Evolutionary conservation across 2,113 vertebrate species (phyloP), one percentile per base, ranked within the genome.

Genomic region (Myodes glareolus): DNA sequence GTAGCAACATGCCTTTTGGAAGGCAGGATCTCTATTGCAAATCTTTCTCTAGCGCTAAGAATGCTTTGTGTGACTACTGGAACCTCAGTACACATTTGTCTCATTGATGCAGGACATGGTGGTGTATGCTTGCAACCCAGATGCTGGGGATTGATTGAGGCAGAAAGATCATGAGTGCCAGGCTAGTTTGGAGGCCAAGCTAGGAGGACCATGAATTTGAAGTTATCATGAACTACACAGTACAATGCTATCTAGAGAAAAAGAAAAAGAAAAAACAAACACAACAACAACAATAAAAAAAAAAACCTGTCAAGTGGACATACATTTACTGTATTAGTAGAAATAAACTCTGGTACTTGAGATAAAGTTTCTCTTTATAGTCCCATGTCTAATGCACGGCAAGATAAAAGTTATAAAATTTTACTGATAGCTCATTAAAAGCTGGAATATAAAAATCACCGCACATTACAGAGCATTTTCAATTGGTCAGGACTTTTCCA

Each of bases 271-370:
- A 29, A 2, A 63, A 45, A 58, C 7, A 63, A 58, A 16, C 13
- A 52, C 2, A 13, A n/a, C 11, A 47, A 7, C 29, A 29, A 55
- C 4, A 63, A 52, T 5, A 12, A 36, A 6, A 45, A 6, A 27
- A 45, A 55, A 4, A 63, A n/a, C 16, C 33, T 16, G 27, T 72
- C 73, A 90, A 16, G 82, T 17, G 73, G 36, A 85, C 27, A 84
- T 72, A 76, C 75, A 80, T 75, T 89, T 95, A 93, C 73, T 93
- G 88, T 86, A 81, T 81, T 93, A 84, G 72, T 52, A 93, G 81
- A 95, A 89, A 50, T 39, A 90, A 77, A 47, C 3, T 23, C 45
- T 90, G 61, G 31, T 61, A 68, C 17, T 82, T 82, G 58, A 95
- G 55, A 52, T 67, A 91, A 42, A 23, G 77, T 82, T 84, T 96